These are phyloP conservation scores for Arnoldichthys spilopterus DNA, from an alignment of 2,797 vertebrate species.

Conservation along the genomic window DNA sequence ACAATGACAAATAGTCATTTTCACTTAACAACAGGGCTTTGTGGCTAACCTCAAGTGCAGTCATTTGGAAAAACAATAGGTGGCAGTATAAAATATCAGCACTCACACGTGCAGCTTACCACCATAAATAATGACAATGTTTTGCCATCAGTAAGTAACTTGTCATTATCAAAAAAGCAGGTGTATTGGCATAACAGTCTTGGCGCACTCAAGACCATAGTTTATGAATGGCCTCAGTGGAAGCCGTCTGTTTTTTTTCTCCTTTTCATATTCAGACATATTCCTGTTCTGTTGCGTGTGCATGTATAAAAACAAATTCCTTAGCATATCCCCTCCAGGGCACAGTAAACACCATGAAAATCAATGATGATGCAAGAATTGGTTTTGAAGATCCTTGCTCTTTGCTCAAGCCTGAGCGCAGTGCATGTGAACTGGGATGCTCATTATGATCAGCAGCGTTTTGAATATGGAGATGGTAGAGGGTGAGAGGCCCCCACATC, in stretches of 20 bases:
- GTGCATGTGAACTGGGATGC: constrained; percentile 52
- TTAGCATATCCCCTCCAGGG: constrained; percentile 38
- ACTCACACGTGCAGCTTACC: background rate
- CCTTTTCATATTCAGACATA: constrained; percentile 18
- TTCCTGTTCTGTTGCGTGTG: constrained; percentile 35
- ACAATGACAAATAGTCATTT: no score
- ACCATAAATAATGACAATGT: constrained; percentile 18
- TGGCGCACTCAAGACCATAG: background rate
- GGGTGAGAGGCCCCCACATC: constrained; percentile 55
- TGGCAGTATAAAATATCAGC: constrained; percentile 39
- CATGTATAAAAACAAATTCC: constrained; percentile 47
- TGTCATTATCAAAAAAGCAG: background rate
- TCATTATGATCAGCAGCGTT: constrained; percentile 74
- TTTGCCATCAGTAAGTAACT: constrained; percentile 25
- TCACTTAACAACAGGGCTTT: constrained; percentile 7
- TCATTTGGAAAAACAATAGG: constrained; percentile 42
- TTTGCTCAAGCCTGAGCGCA: constrained; percentile 15
- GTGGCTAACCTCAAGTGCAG: constrained; percentile 16
- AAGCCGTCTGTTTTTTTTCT: constrained; percentile 2
- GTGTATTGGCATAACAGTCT: background rate
- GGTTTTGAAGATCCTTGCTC: constrained; percentile 46
- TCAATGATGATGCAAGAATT: constrained; percentile 43
- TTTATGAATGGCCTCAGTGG: background rate
- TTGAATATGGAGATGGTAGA: constrained; percentile 67
- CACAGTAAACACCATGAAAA: constrained; percentile 44